Evolutionary conservation across 2,113 vertebrate species (phyloP).

Genomic region (Triplophysa rosa): DNA sequence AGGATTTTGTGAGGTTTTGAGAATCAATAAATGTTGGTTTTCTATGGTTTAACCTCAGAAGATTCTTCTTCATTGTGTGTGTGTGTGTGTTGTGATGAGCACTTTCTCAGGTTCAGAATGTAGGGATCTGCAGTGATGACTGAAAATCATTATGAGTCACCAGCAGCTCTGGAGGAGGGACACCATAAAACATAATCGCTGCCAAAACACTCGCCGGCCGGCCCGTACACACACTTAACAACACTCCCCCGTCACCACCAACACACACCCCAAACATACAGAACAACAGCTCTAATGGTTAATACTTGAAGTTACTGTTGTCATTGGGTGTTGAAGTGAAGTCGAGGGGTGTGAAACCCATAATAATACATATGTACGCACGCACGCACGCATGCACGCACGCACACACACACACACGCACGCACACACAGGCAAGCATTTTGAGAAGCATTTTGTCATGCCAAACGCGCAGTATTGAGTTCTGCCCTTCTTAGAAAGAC

Average conservation of each 20-base stretch:
- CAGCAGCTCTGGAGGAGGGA: constrained; percentile 55
- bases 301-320: background rate
- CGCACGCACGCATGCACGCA: no score
- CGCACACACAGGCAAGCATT: no score
- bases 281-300: no score
- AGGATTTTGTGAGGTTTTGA: no score
- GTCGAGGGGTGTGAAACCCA: constrained; percentile 4
- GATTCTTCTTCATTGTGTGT: no score
- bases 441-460: no score
- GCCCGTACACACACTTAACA: constrained; percentile 2
- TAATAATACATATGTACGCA: background rate
- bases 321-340: background rate
- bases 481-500: constrained; percentile 47
- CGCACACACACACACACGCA: no score
- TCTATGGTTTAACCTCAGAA: no score
- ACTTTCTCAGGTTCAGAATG: constrained; percentile 52
- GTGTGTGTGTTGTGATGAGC: constrained; percentile 40
- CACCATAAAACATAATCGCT: constrained; percentile 45
- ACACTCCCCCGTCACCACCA: constrained; percentile 13
- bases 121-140: constrained; percentile 48
- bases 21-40: no score
- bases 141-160: constrained; percentile 50
- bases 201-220: constrained; percentile 45
- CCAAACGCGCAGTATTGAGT: constrained; percentile 6
- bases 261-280: constrained; percentile 11